Conservation (phyloP, 2,888 invertebrate genomes). For the Folsomia manolachei region DNA sequence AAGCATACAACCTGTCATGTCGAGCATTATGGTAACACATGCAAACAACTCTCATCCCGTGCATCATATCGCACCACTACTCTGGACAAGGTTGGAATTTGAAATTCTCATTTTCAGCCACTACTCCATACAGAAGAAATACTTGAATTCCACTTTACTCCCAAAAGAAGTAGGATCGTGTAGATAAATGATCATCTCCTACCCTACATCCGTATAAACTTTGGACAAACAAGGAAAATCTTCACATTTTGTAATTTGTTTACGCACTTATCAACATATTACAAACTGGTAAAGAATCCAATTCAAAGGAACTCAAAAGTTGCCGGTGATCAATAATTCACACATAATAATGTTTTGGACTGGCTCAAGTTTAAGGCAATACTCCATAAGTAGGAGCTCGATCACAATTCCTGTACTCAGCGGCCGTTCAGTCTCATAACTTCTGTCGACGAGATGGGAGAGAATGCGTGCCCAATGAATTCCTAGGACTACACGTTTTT, state of each 20-base stretch:
- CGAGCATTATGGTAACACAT: neutral
- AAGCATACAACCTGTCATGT: slow-evolving; percentile 1
- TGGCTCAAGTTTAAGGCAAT: neutral
- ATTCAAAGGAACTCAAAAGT: neutral
- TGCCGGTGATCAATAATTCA: slow-evolving; percentile 6
- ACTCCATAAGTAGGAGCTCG: neutral
- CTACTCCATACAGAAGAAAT: neutral
- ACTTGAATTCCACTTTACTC: neutral
- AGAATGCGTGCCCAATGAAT: too few relatives aligned
- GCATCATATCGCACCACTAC: neutral
- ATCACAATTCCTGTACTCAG: too few relatives aligned
- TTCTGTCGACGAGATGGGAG: too few relatives aligned
- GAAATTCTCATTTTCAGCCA: neutral
- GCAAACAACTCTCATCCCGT: neutral
- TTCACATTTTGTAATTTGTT: neutral
- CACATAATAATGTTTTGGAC: neutral
- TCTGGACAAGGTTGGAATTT: neutral
- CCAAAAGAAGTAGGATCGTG: neutral
- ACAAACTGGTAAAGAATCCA: neutral
- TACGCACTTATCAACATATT: neutral
- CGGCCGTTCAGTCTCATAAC: neutral
- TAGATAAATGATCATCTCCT: neutral
- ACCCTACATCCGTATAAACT: neutral
- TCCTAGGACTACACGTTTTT: too few relatives aligned
- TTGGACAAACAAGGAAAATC: neutral